Conservation (phyloP, 2,113 vertebrate genomes). For the Xiphophorus couchianus region DNA sequence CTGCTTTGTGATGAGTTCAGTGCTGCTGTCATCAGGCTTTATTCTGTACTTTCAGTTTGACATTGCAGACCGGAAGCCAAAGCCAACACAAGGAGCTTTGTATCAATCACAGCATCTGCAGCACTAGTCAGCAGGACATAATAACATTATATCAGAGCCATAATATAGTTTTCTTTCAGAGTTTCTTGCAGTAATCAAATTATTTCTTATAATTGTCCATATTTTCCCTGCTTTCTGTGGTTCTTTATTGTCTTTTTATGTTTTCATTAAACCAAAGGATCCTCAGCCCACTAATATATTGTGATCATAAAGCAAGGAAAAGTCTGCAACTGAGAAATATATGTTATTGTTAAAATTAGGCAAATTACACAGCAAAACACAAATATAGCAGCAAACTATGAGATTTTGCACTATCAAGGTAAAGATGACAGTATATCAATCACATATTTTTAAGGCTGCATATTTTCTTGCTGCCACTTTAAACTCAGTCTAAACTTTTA, state of each 20-base stretch:
- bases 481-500: too few relatives aligned
- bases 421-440: too few relatives aligned
- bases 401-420: too few relatives aligned
- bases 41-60: background rate
- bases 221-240: background rate
- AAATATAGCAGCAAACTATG: too few relatives aligned
- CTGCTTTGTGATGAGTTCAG: background rate
- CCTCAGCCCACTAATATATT: too few relatives aligned
- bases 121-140: background rate
- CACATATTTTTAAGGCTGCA: too few relatives aligned
- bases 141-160: background rate
- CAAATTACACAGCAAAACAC: too few relatives aligned
- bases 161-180: background rate
- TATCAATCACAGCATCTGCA: constrained; percentile 1
- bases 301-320: too few relatives aligned
- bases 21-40: background rate
- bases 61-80: background rate
- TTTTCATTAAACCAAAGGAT: background rate
- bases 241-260: background rate
- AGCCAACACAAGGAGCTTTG: background rate
- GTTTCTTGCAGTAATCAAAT: background rate
- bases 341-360: too few relatives aligned
- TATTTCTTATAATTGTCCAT: background rate
- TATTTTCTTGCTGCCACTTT: too few relatives aligned
- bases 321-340: too few relatives aligned